These are phyloP conservation scores for Parnassius mnemosyne DNA, from an alignment of 2,888 invertebrate species.

Conservation along the genomic window DNA sequence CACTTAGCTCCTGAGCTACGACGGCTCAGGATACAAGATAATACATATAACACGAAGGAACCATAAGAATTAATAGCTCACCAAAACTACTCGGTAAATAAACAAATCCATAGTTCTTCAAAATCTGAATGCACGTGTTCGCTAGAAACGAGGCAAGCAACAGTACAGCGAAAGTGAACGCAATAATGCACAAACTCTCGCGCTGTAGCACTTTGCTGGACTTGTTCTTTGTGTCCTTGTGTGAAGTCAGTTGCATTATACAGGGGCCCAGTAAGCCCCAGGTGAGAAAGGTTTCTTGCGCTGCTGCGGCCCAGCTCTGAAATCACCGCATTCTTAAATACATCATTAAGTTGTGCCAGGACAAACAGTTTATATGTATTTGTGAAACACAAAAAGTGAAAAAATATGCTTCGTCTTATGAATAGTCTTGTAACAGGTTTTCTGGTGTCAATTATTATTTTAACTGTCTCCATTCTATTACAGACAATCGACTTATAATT, in stretches of 20 bases:
- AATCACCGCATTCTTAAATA: too few species aligned
- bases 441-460: too few species aligned
- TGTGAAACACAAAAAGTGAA: too few species aligned
- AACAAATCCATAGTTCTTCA: conserved; percentile 85
- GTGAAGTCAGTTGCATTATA: conserved; percentile 89
- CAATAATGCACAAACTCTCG: conserved; percentile 68
- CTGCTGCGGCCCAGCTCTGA: conserved; percentile 93
- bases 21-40: too few species aligned
- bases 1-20: too few species aligned
- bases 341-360: too few species aligned
- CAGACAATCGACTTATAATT: too few species aligned
- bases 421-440: too few species aligned
- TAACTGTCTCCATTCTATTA: too few species aligned
- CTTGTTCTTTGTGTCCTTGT: conserved; percentile 85
- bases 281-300: conserved; percentile 92
- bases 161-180: conserved; percentile 87
- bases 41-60: too few species aligned
- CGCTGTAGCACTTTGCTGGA: conserved; percentile 65
- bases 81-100: conserved; percentile 93
- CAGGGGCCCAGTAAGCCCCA: conserved; percentile 93
- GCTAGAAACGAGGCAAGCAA: conserved; percentile 89
- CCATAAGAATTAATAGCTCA: conserved; percentile 60
- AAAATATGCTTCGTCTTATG: too few species aligned
- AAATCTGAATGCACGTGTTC: conserved; percentile 89
- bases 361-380: too few species aligned